Conservation (phyloP, 2,888 invertebrate genomes). For the Drosophila pseudotakahashii region DNA sequence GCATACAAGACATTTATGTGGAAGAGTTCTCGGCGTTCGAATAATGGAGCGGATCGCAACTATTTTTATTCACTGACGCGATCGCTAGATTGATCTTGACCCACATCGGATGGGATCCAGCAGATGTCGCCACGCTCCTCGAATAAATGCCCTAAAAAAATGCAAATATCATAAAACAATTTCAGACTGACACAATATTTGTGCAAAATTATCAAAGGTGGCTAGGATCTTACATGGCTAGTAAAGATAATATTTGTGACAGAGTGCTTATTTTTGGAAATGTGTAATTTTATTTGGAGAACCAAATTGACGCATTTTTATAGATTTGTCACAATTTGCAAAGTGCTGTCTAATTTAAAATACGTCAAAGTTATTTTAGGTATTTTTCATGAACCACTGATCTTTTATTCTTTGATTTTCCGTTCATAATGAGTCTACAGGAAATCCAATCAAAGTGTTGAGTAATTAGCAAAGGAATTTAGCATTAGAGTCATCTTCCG, state of each 20-base stretch:
- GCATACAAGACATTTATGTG: slow-evolving; percentile 39
- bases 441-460: no score
- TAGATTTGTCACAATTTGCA: no score
- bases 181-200: no score
- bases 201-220: no score
- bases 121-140: slow-evolving; percentile 27
- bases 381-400: not conserved
- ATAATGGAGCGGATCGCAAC: slow-evolving; percentile 21
- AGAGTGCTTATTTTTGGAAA: no score
- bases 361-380: not conserved
- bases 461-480: no score
- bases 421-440: no score
- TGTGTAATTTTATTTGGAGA: no score
- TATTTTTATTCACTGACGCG: slow-evolving; percentile 60
- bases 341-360: no score
- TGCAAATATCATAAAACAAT: not conserved
- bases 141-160: not conserved
- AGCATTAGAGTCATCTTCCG: not conserved
- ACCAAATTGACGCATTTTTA: not conserved
- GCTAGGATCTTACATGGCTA: no score
- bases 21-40: slow-evolving; percentile 34
- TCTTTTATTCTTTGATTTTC: no score
- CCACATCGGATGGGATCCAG: slow-evolving; percentile 21
- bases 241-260: no score
- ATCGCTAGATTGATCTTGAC: slow-evolving; percentile 45